These are phyloP conservation scores for Alosa alosa DNA, from an alignment of 2,113 vertebrate species.

Conservation along the genomic window DNA sequence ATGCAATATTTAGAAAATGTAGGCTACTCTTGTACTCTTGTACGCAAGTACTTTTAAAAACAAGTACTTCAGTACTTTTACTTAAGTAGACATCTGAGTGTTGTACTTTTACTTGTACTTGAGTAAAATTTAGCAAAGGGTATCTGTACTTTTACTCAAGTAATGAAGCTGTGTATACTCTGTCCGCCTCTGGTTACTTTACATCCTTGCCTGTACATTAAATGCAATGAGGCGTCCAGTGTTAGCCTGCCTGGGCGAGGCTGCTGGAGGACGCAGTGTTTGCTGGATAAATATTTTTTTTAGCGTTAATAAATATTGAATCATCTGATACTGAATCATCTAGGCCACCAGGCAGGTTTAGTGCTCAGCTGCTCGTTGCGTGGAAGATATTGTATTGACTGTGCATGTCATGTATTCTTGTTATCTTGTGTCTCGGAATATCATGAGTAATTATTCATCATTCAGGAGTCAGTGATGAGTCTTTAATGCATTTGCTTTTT, in stretches of 20 bases:
- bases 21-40: no score
- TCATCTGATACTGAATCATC: neutral
- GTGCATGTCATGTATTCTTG: neutral
- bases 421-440: neutral
- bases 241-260: neutral
- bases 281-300: neutral
- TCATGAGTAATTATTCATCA: neutral
- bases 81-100: no score
- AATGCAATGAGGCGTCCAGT: neutral
- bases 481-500: neutral
- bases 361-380: neutral
- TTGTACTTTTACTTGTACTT: no score
- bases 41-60: no score
- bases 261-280: neutral
- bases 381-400: neutral
- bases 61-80: no score
- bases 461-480: neutral
- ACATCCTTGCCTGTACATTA: no score
- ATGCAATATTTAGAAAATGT: no score
- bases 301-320: neutral
- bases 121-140: no score
- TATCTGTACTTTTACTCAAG: no score
- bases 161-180: no score
- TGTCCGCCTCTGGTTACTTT: no score
- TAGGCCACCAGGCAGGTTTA: neutral